Evolutionary conservation across 2,888 invertebrate species (phyloP).

Genomic region (Schrankia costaestrigalis): DNA sequence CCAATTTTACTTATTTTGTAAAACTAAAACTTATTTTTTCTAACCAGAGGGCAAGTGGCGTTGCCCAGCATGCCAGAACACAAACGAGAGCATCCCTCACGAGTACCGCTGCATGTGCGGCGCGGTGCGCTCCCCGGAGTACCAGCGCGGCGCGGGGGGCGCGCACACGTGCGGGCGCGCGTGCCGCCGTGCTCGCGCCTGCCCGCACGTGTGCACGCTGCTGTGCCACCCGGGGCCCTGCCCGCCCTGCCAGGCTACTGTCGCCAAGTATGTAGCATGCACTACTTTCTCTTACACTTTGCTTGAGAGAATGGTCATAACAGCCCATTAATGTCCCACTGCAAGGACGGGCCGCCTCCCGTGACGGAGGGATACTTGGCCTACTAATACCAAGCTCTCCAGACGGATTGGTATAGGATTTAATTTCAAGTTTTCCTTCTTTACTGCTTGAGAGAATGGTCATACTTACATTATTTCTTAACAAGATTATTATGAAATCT

Average conservation of each 20-base stretch:
- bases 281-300: not conserved
- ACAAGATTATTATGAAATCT: too few species aligned
- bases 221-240: constrained; percentile 97
- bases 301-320: not conserved
- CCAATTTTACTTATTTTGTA: too few species aligned
- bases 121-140: constrained; percentile 86
- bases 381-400: too few species aligned
- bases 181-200: constrained; percentile 83
- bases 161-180: constrained; percentile 96
- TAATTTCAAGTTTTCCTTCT: too few species aligned
- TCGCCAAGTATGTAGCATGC: constrained; percentile 73
- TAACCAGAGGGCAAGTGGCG: constrained; percentile 92
- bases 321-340: too few species aligned
- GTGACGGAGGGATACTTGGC: too few species aligned
- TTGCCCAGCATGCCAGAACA: constrained; percentile 97
- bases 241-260: constrained; percentile 91
- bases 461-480: too few species aligned
- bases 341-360: too few species aligned
- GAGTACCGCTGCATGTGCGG: constrained; percentile 96
- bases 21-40: too few species aligned
- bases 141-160: constrained; percentile 83
- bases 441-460: too few species aligned
- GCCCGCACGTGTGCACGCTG: constrained; percentile 86
- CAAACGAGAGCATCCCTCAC: constrained; percentile 85
- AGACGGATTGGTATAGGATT: too few species aligned